Conservation (phyloP, 1,140 invertebrate genomes). For the Heliothis virescens region DNA sequence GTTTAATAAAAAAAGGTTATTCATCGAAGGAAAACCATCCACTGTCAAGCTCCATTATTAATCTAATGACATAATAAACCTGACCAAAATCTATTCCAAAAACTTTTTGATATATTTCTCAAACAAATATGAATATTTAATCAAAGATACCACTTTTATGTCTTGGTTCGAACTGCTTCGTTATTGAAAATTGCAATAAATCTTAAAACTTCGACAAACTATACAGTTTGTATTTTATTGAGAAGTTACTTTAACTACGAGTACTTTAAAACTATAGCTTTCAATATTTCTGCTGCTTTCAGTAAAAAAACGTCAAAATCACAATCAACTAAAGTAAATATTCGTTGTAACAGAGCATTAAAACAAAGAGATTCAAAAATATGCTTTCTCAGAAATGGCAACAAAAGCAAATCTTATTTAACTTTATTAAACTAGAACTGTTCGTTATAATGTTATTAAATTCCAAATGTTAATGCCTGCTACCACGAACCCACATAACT, state of each 20-base stretch:
- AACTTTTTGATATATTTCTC: too few species aligned
- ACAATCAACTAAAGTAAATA: too few species aligned
- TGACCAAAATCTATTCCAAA: too few species aligned
- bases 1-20: too few species aligned
- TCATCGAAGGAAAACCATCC: too few species aligned
- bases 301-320: too few species aligned
- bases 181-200: background rate
- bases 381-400: background rate
- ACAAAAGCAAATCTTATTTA: slow-evolving; percentile 12
- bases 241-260: background rate
- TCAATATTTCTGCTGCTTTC: background rate
- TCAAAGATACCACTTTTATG: too few species aligned
- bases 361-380: background rate
- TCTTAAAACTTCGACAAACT: background rate
- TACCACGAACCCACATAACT: slow-evolving; percentile 23
- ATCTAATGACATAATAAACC: too few species aligned
- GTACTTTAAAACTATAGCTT: background rate
- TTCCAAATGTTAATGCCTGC: background rate
- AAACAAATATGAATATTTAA: too few species aligned
- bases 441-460: slow-evolving; percentile 29
- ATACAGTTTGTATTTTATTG: background rate
- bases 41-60: too few species aligned
- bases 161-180: background rate
- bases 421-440: slow-evolving; percentile 10
- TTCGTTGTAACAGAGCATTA: too few species aligned